Base-by-base conservation (phyloP, 2,797 vertebrate genomes). In the Melanotaenia trifasciata region DNA sequence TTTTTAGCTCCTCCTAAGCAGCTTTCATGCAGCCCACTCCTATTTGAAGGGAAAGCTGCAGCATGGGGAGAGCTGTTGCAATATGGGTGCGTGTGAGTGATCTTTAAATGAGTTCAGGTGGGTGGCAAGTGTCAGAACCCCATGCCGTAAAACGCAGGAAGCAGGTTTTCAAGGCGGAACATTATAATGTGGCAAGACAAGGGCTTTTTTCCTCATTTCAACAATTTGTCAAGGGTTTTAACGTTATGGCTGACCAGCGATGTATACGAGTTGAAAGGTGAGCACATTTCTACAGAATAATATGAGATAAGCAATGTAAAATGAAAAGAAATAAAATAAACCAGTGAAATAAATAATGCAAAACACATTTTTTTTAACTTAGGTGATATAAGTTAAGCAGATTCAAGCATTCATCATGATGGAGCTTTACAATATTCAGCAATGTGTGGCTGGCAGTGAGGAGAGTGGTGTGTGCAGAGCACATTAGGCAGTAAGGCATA, bases 381-480 rank as follows among this genome's bases (percentile, higher is more conserved):
- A 10, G 45, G 22, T 38, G n/a, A 50, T 64, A 51, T 58, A 64
- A 22, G 22, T 53, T 24, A 53, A 66, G 45, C 10, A 26, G n/a
- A 74, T 65, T 67, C 14, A 32, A 40, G 35, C 32, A 24, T 40
- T n/a, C 22, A 32, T 45, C 32, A 33, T 61, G 60, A 67, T 4
- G 0, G 64, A 68, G 58, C 36, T 2, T 47, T 40, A 28, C 14
- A 62, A 58, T 64, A 74, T 78, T 70, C 56, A 76, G 28, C 47
- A 47, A 47, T 33, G 67, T 47, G 47, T 58, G 58, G 53, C 61
- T 73, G 18, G 3, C 13, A 35, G 60, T 51, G 58, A 33, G 62
- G 8, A 22, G 56, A 28, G 32, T 47, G 45, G 20, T 43, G 64
- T 8, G 10, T 32, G 76, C 69, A 56, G 35, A 13, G 35, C 4